These are phyloP conservation scores for Microtus richardsoni DNA, from an alignment of 2,113 vertebrate species.

Conservation along the genomic window DNA sequence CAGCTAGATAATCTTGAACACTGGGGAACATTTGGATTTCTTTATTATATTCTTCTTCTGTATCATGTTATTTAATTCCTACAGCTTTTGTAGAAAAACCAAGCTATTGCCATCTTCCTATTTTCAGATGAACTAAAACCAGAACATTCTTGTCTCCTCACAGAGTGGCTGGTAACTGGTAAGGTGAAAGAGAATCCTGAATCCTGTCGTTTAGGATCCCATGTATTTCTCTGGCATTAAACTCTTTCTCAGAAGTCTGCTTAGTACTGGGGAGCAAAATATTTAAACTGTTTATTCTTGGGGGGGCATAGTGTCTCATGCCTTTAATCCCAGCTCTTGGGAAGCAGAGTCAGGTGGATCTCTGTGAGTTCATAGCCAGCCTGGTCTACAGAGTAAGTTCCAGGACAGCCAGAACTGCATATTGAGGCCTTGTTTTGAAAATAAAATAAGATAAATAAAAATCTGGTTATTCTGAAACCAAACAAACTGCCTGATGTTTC, in stretches of 20 bases:
- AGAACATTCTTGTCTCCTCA: background rate
- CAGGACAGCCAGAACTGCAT: background rate
- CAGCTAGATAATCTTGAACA: background rate
- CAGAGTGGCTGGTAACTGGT: background rate
- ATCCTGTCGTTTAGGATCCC: background rate
- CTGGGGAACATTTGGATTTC: background rate
- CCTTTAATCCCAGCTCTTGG: background rate
- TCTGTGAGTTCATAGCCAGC: background rate
- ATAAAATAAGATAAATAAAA: background rate
- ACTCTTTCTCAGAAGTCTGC: background rate
- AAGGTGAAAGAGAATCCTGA: background rate
- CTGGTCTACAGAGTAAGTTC: background rate
- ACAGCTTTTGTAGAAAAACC: background rate
- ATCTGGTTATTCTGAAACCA: constrained; percentile 24
- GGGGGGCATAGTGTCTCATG: background rate
- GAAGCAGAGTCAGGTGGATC: background rate
- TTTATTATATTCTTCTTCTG: background rate
- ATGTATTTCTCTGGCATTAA: background rate
- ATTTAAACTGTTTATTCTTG: background rate
- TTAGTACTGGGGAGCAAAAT: background rate
- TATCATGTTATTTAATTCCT: background rate
- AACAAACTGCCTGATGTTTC: background rate
- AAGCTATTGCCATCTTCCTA: background rate
- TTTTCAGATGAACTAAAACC: background rate
- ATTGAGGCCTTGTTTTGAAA: background rate